These are phyloP conservation scores for Drosophila grimshawi DNA, from an alignment of 1,140 invertebrate species.

Conservation along the genomic window DNA sequence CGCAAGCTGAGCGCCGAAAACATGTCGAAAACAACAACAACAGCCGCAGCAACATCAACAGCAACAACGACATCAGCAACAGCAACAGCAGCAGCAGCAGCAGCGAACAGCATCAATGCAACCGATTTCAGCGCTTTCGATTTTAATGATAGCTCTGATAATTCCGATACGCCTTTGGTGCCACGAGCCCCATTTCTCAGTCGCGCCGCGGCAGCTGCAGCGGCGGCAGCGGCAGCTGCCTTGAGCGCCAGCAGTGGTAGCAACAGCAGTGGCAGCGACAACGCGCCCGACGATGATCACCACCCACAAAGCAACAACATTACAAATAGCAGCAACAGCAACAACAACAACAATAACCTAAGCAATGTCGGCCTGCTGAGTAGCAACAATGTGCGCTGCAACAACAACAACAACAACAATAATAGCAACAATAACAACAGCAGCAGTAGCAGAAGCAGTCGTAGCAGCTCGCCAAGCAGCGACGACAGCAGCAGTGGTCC, in stretches of 20 bases:
- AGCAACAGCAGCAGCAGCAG: conserved; percentile 37
- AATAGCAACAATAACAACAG: conserved; percentile 43
- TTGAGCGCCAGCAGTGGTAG: conserved; percentile 56
- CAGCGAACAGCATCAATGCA: conserved; percentile 47
- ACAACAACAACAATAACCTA: conserved; percentile 26
- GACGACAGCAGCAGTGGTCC: conserved; percentile 46
- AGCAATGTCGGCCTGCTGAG: background rate
- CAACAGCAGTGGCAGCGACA: conserved; percentile 49
- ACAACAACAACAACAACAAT: conserved; percentile 41
- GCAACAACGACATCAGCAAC: conserved; percentile 7
- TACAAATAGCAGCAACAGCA: conserved; percentile 39
- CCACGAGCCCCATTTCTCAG: conserved; percentile 77
- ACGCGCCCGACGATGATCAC: conserved; percentile 3
- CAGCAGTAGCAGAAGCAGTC: conserved; percentile 10
- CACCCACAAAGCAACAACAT: conserved; percentile 35
- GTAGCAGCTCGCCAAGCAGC: conserved; percentile 56
- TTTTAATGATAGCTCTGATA: conserved; percentile 83
- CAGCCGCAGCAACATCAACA: conserved; percentile 21
- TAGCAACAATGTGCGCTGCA: conserved; percentile 13
- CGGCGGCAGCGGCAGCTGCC: conserved; percentile 63
- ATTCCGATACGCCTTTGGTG: conserved; percentile 78
- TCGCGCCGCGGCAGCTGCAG: conserved; percentile 68
- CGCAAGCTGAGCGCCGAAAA: conserved; percentile 14
- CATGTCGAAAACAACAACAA: conserved; percentile 42
- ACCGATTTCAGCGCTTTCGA: conserved; percentile 82